Base-by-base conservation (phyloP, 2,797 vertebrate genomes). In the Phrynocephalus forsythii region DNA sequence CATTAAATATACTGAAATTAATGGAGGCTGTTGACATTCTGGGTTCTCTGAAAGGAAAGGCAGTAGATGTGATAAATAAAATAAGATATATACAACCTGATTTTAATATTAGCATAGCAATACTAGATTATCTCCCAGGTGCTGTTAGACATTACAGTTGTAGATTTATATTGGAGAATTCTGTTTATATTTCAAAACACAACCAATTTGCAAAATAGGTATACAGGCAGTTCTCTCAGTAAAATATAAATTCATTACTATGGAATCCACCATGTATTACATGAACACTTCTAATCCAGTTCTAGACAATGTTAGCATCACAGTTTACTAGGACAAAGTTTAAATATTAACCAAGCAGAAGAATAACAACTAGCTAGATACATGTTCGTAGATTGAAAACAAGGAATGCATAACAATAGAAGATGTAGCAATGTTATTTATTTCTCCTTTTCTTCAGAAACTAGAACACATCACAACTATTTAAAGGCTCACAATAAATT, bases 321-420 rank as follows among this genome's bases (percentile, higher is more conserved):
- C 50, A 71, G 52, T 38, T 24, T 56, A 71, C 56, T 52, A 13
- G 30, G 4, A 33, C 50, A 79, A 79, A 63, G n/a, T 24, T 44
- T 63, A 72, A 79, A 56, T 81, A 48, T 50, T 80, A 50, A 71
- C 82, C 33, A 72, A 83, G 16, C 24, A n/a, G 63, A 71, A 71
- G 50, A 26, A 33, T 80, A 18, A 52, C 22, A 86, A 69, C 78
- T 80, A n/a, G 7, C 68, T 24, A 81, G 52, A 72, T 72, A n/a
- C 16, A 63, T 63, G 60, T 63, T 52, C 79, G 22, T 72, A n/a
- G n/a, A 10, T 86, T 30, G 26, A 63, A 22, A 85, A 80, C 33
- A 20, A 79, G 77, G 56, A 85, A 68, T n/a, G 68, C 18, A 20
- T 1, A 81, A 30, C 22, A 86, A 71, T n/a, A 80, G 33, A 72